These are phyloP conservation scores for Danio kyathit DNA, from an alignment of 2,797 vertebrate species.

Conservation along the genomic window DNA sequence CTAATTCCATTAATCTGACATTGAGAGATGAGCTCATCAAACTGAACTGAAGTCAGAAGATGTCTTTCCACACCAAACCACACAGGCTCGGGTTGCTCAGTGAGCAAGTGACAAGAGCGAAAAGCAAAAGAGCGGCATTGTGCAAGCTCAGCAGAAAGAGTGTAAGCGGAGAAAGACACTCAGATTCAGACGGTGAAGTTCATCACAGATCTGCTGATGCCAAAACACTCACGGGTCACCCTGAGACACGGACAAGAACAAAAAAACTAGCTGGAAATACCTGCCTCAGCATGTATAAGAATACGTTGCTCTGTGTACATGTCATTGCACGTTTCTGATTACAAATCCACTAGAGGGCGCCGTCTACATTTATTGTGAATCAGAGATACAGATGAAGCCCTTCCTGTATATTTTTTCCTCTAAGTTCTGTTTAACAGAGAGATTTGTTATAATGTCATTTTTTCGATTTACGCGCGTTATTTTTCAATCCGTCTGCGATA, in stretches of 20 bases:
- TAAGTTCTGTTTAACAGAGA: too few relatives aligned
- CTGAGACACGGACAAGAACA: background rate
- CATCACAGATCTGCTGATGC: conserved; percentile 33
- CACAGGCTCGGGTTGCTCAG: background rate
- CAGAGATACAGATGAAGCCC: too few relatives aligned
- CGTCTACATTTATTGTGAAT: too few relatives aligned
- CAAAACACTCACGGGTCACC: conserved; percentile 46
- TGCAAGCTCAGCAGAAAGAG: conserved; percentile 50
- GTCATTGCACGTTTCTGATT: too few relatives aligned
- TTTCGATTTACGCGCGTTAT: too few relatives aligned
- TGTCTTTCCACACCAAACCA: conserved; percentile 33
- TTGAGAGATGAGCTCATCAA: background rate
- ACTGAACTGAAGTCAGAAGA: conserved; percentile 54
- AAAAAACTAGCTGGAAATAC: too few relatives aligned
- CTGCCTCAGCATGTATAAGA: too few relatives aligned
- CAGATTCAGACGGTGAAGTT: background rate
- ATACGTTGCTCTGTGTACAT: too few relatives aligned
- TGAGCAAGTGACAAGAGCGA: conserved; percentile 32
- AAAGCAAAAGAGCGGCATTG: conserved; percentile 42
- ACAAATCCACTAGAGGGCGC: too few relatives aligned
- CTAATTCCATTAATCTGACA: background rate
- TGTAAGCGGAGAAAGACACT: conserved; percentile 51
- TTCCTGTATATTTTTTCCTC: too few relatives aligned
- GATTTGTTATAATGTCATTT: too few relatives aligned
- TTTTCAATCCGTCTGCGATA: too few relatives aligned